Percentiles rank a stretch among this genome's conserved stretches.
Conservation (phyloP, 2,797 vertebrate genomes). For the Chrosomus eos region DNA sequence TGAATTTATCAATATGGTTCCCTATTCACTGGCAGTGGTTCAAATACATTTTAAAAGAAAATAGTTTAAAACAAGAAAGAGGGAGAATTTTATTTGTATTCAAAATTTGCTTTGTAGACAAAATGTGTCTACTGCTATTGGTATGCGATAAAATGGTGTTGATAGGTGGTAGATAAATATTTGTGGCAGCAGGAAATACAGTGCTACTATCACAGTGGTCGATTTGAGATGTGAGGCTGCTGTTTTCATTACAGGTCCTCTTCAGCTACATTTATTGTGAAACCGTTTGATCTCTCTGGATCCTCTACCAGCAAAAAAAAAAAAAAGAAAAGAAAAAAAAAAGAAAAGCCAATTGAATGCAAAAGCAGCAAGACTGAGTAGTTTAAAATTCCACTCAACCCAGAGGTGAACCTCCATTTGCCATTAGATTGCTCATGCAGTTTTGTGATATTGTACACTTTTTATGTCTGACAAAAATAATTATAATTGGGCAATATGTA, state of each 20-base stretch:
- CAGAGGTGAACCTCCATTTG: not conserved
- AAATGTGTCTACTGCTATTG: not conserved
- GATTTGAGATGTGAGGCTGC: slow-evolving; percentile 31
- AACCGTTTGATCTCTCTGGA: slow-evolving; percentile 20
- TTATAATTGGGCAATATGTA: not conserved
- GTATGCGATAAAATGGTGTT: not conserved
- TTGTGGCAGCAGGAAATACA: slow-evolving; percentile 40
- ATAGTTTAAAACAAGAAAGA: slow-evolving; percentile 15
- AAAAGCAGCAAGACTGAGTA: not conserved
- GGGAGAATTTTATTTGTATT: slow-evolving; percentile 20
- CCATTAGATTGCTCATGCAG: not conserved
- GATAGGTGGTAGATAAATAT: slow-evolving; percentile 26
- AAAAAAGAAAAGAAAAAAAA: no score
- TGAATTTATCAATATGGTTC: slow-evolving; percentile 43
- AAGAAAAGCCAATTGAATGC: slow-evolving; percentile 9
- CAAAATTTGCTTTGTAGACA: not conserved
- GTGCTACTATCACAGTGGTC: slow-evolving; percentile 2
- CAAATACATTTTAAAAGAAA: not conserved
- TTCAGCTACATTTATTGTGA: slow-evolving; percentile 10
- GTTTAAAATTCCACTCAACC: slow-evolving; percentile 5
- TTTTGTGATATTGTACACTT: not conserved
- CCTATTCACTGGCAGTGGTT: slow-evolving; percentile 2
- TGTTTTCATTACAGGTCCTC: slow-evolving; percentile 1
- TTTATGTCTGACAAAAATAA: not conserved
- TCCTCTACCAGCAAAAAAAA: not conserved